Conservation (phyloP, 2,113 vertebrate genomes). For the Siphamia tubifer region DNA sequence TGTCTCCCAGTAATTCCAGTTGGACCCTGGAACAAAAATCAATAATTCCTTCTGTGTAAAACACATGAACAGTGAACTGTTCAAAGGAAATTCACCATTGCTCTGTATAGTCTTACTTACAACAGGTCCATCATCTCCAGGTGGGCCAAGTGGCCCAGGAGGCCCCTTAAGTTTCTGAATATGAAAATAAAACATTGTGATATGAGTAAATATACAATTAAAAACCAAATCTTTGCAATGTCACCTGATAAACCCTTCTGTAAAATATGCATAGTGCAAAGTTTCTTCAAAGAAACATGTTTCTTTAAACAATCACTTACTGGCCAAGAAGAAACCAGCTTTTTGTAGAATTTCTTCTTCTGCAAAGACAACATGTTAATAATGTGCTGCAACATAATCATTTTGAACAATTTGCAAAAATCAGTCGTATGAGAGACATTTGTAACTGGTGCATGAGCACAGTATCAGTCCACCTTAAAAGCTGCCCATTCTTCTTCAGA, state of each 20-base stretch:
- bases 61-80: not conserved
- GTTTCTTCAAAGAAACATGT: too few relatives aligned
- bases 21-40: constrained; percentile 61
- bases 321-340: constrained; percentile 74
- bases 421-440: too few relatives aligned
- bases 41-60: not conserved
- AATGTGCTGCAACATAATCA: too few relatives aligned
- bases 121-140: constrained; percentile 71
- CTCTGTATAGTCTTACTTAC: constrained; percentile 54
- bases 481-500: constrained; percentile 79
- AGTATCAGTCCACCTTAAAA: constrained; percentile 70
- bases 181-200: too few relatives aligned
- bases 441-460: not conserved
- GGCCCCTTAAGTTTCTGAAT: constrained; percentile 70
- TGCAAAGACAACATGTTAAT: too few relatives aligned
- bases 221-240: too few relatives aligned
- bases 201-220: too few relatives aligned
- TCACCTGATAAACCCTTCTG: too few relatives aligned
- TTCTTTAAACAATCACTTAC: constrained; percentile 50
- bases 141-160: constrained; percentile 63
- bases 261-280: too few relatives aligned
- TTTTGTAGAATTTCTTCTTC: constrained; percentile 79
- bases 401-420: too few relatives aligned
- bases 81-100: not conserved
- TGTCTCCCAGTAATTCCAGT: constrained; percentile 75